Base-by-base conservation (phyloP, 2,113 vertebrate species). In the Damaliscus lunatus region DNA sequence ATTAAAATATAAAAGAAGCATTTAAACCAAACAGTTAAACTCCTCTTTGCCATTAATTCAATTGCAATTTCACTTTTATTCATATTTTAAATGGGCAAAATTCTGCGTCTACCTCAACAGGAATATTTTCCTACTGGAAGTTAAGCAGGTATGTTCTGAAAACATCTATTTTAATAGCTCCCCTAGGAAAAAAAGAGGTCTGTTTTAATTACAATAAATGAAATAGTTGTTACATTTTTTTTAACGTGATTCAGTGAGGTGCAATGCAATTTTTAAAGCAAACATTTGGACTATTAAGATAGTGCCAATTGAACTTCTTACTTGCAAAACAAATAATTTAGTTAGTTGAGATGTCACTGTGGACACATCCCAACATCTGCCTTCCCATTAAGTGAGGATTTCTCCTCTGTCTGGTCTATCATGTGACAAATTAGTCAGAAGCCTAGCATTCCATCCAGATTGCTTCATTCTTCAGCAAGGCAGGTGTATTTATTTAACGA, bases 401-500 rank as follows among this genome's bases (percentile, higher is more conserved):
- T 52, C 52, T 96, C 43, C 50, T 67, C 53, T 82, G 43, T 86
- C 85, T 92, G 12, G 74, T 93, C 57, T 46, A 6, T 50, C 53
- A 55, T 29, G 81, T 78, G 77, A 96, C 85, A 92, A 77, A 90
- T 94, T 96, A 95, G 81, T 95, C 77, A 97, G 81, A 88, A 97
- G 36, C 48, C 59, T 86, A 31, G 85, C 53, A 95, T 85, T 57
- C 74, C 85, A 85, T 92, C 29, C 74, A 95, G 77, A 89, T 87
- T 92, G 55, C 88, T 94, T 97, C 85, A 48, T 93, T 96, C 93
- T 95, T 81, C 59, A 97, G 59, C 7, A 96, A 91, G 93, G 85
- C 67, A 97, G 59, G 82, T 94, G 15, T 94, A 97, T 97, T 97
- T 88, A 94, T 86, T 89, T 95, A 96, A 91, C 59, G 97, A 40